Evolutionary conservation across 2,888 invertebrate species (phyloP).

Genomic region (Hydropsyche betteni): DNA sequence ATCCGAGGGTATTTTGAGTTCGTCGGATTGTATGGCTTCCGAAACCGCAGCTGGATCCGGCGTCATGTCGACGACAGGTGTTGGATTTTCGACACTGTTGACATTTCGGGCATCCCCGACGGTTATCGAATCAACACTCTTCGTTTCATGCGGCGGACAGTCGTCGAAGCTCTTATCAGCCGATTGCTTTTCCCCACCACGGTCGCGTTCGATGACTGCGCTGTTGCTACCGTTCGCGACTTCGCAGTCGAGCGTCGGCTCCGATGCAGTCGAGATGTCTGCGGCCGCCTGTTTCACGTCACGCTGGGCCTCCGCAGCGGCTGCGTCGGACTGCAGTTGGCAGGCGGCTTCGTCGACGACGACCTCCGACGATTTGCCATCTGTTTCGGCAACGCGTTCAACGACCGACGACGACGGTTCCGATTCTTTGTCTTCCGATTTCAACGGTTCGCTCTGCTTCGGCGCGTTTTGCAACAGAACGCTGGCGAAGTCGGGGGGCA

Average conservation of each 20-base stretch:
- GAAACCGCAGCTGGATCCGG: conserved; percentile 37
- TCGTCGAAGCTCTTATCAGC: conserved; percentile 51
- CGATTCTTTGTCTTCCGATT: conserved; percentile 25
- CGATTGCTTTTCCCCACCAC: conserved; percentile 55
- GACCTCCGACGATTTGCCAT: conserved; percentile 14
- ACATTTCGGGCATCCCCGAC: conserved; percentile 46
- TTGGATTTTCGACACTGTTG: conserved; percentile 41
- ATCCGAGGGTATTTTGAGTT: conserved; percentile 3
- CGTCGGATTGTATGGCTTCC: conserved; percentile 31
- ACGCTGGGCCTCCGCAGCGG: not conserved
- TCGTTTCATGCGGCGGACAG: conserved; percentile 11
- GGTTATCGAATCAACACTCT: conserved; percentile 29
- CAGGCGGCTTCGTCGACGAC: conserved; percentile 17
- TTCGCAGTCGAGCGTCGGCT: conserved; percentile 46
- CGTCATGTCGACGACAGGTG: conserved; percentile 47
- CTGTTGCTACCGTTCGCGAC: conserved; percentile 28
- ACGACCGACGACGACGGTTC: conserved; percentile 24
- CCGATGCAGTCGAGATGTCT: not conserved
- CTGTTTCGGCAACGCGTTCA: conserved; percentile 11
- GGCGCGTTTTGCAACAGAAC: conserved; percentile 43
- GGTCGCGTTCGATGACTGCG: conserved; percentile 54
- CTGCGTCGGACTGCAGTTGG: not conserved
- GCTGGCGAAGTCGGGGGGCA: conserved; percentile 47
- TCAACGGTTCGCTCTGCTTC: conserved; percentile 58
- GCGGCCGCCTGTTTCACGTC: conserved; percentile 20